A percentile compares a stretch with the other conserved stretches of the same genome.
These are phyloP conservation scores for Zaprionus gabonicus DNA, from an alignment of 1,140 invertebrate genomes.

Conservation along the genomic window DNA sequence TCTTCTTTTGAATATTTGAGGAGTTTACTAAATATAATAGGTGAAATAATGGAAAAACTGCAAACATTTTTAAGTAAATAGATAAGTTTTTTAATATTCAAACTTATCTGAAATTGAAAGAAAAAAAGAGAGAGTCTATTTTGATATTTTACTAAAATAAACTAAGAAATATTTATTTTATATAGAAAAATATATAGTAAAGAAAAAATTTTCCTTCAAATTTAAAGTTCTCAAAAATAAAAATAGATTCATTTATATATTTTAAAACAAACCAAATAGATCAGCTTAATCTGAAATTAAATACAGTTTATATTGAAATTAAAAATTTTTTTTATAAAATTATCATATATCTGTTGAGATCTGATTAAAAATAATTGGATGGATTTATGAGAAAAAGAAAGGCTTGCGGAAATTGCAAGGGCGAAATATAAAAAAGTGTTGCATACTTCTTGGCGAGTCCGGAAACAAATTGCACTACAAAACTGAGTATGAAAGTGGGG, in stretches of 20 bases:
- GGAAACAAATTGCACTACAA: conserved; percentile 50
- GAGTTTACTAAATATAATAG: not conserved
- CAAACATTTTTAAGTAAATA: not conserved
- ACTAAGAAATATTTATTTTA: not conserved
- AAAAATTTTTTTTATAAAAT: too few relatives aligned
- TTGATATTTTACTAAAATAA: too few relatives aligned
- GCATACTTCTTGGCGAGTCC: conserved; percentile 53
- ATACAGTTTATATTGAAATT: not conserved
- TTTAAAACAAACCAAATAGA: not conserved
- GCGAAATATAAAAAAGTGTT: conserved; percentile 27
- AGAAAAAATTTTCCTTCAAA: not conserved
- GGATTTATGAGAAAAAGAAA: conserved; percentile 33
- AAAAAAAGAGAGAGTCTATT: not conserved
- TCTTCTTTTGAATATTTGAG: not conserved
- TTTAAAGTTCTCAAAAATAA: not conserved
- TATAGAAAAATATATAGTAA: not conserved
- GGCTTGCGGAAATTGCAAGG: not conserved
- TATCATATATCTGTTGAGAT: not conserved
- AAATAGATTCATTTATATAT: not conserved
- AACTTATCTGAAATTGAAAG: not conserved
- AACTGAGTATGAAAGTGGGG: conserved; percentile 9
- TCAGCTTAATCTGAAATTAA: too few relatives aligned
- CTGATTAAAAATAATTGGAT: conserved; percentile 17
- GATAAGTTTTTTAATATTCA: not conserved
- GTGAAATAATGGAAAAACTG: not conserved